phyloP scores from a whole-genome alignment of 1,140 invertebrate genomes.

The Penaeus vannamei region DNA sequence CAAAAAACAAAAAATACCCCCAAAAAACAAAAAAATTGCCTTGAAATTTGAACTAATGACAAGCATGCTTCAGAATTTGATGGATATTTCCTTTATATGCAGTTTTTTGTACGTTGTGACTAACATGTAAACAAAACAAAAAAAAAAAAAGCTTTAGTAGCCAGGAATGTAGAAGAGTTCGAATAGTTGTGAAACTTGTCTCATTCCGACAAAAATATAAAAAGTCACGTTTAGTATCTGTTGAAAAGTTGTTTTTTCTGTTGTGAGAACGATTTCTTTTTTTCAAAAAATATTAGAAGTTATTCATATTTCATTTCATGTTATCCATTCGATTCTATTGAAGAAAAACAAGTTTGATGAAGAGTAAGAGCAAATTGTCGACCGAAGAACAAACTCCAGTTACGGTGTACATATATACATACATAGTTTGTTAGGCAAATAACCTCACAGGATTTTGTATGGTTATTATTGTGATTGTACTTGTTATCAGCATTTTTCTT shows the following conservation, averaged over 20 bases:
- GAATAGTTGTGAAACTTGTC: slow-evolving; percentile 32
- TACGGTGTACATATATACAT: background rate
- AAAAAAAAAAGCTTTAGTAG: no score
- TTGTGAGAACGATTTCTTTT: background rate
- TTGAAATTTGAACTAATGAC: slow-evolving; percentile 6
- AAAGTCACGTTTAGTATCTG: no score
- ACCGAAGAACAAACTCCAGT: slow-evolving; percentile 23
- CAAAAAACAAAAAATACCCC: no score
- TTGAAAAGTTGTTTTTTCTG: no score
- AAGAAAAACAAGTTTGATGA: slow-evolving; percentile 3
- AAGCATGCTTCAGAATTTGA: background rate
- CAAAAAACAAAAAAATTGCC: slow-evolving; percentile 7
- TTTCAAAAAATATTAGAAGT: slow-evolving; percentile 9
- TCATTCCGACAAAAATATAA: no score
- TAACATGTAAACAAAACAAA: slow-evolving; percentile 34
- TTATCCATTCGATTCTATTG: slow-evolving; percentile 20
- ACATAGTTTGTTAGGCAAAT: no score
- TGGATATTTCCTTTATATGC: slow-evolving; percentile 10
- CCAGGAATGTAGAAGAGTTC: slow-evolving; percentile 35
- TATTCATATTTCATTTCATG: slow-evolving; percentile 30
- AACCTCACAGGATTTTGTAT: no score
- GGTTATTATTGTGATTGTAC: no score
- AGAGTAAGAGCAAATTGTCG: background rate
- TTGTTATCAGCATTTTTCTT: no score
- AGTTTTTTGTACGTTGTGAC: slow-evolving; percentile 38